Base-by-base conservation (phyloP, 2,113 vertebrate species). In the Cercopithecus mona region DNA sequence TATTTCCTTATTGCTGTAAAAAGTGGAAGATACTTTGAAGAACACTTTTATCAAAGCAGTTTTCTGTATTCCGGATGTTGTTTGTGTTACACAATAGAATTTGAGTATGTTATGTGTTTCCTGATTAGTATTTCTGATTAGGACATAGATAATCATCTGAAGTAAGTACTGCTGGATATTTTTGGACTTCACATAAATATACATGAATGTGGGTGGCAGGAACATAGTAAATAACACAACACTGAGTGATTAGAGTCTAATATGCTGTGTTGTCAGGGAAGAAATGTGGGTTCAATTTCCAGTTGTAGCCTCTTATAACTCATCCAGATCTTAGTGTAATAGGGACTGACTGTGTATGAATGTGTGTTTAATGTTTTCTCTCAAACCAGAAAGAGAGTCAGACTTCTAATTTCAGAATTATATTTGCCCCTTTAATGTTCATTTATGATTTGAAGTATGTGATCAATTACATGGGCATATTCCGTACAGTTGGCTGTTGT, bases 51-150 rank as follows among this genome's bases (percentile, higher is more conserved):
- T 30, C 2, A 78, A 94, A 97, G 97, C 23, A 80, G 90, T 87
- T 68, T 73, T 94, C 50, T 79, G n/a, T 78, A 52, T 72, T 73
- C 87, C 0, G 48, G 80, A 68, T 38, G 18, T 91, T 96, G 5
- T 97, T 97, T 82, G 22, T 81, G 87, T 96, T 98, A 89, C 43
- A 97, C 96, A 97, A 94, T 68, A 97, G 95, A 86, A 88, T 92
- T 85, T 93, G 84, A 98, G 94, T 92, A 0, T 50, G 89, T 92
- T 97, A 84, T 18, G 80, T 98, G 18, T 97, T 98, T 97, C 96
- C 97, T 99, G 98, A 98, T 99, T 98, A 98, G 96, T 64, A 52
- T 97, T 94, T 97, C 97, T 98, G 98, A 98, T 98, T 98, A 98
- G 96, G 95, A 90, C 96, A 97, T 84, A 98, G 98, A 98, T 96